Percentiles rank a stretch among this genome's conserved stretches.
phyloP scores from a whole-genome alignment of 1,140 invertebrate genomes.

The Heliconius melpomene region DNA sequence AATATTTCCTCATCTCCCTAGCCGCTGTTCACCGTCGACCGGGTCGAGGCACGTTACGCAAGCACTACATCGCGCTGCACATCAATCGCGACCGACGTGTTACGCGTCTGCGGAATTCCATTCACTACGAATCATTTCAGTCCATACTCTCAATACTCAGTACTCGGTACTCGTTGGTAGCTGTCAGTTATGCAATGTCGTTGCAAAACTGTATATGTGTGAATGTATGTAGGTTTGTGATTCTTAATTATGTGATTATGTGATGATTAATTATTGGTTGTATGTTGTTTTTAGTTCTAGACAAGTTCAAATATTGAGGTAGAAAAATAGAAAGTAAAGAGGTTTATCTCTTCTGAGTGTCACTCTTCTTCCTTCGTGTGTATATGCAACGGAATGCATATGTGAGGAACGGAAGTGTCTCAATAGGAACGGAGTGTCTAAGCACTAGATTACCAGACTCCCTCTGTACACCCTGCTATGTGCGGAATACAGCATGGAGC shows the following conservation, averaged over 20 bases:
- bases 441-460: no score
- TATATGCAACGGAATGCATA: no score
- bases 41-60: not conserved
- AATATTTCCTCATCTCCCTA: not conserved
- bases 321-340: not conserved
- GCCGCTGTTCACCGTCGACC: not conserved
- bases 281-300: not conserved
- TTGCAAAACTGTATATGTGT: not conserved
- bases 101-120: constrained; percentile 13
- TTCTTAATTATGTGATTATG: no score
- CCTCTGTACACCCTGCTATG: no score
- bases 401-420: no score
- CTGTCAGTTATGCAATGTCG: not conserved
- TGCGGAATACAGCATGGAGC: no score
- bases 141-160: not conserved
- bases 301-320: not conserved
- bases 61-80: not conserved
- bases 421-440: no score
- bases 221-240: not conserved
- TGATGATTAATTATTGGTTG: not conserved
- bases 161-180: not conserved
- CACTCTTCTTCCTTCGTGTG: no score
- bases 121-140: constrained; percentile 2
- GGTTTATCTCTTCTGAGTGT: no score
- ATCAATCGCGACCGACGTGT: not conserved